A percentile compares a stretch with the other conserved stretches of the same genome.
Conservation (phyloP, 2,888 invertebrate species). For the Emmelina monodactyla region DNA sequence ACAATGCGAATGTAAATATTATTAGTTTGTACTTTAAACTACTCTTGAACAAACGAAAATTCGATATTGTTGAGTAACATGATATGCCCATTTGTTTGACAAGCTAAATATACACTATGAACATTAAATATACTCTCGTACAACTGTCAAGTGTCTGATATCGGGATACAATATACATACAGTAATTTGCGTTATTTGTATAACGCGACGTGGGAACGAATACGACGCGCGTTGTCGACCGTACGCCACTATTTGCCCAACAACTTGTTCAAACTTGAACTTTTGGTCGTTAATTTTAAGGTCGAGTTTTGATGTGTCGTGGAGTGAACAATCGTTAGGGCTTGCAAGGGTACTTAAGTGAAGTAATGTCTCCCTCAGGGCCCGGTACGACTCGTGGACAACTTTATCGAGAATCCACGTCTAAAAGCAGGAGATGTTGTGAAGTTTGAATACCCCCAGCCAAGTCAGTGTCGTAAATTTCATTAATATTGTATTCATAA, state of each 20-base stretch:
- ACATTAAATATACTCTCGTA: background rate
- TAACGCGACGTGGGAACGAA: conserved; percentile 8
- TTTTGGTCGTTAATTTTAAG: background rate
- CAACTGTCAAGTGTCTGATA: background rate
- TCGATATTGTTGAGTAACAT: too few relatives aligned
- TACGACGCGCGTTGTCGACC: conserved; percentile 1
- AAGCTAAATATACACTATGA: too few relatives aligned
- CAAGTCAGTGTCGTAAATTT: conserved; percentile 5
- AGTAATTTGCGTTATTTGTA: conserved; percentile 7
- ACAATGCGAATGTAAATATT: too few relatives aligned
- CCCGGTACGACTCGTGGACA: conserved; percentile 26
- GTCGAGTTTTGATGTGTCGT: conserved; percentile 12
- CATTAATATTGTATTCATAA: background rate
- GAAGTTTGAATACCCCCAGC: conserved; percentile 3
- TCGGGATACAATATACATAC: conserved; percentile 3
- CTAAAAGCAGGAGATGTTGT: conserved; percentile 6
- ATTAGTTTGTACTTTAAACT: too few relatives aligned
- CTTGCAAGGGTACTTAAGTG: conserved; percentile 26
- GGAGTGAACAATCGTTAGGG: conserved; percentile 20
- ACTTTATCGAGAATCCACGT: conserved; percentile 29
- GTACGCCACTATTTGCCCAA: background rate
- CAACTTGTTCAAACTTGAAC: background rate
- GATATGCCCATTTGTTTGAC: too few relatives aligned
- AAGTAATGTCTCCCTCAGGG: conserved; percentile 34
- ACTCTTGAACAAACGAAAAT: too few relatives aligned